Percentiles rank a stretch among this genome's conserved stretches.
phyloP scores from a whole-genome alignment of 2,113 vertebrate species.

The Nestor notabilis region DNA sequence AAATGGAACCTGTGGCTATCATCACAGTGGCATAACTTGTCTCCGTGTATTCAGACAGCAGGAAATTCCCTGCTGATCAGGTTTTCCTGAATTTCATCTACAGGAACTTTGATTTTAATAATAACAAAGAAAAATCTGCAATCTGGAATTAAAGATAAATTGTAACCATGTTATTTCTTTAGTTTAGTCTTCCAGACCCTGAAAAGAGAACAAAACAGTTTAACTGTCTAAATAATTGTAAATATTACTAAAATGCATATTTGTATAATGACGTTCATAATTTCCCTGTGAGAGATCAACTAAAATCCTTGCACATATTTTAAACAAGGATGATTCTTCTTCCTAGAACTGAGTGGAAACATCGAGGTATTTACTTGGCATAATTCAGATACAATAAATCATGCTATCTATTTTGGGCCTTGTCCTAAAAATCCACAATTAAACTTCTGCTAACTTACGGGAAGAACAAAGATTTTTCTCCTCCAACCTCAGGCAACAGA shows the following conservation, averaged over 20 bases:
- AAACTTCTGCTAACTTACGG: not conserved
- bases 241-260: not conserved
- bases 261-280: not conserved
- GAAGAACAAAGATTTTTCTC: not conserved
- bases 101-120: conserved; percentile 45
- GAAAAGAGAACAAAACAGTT: not conserved
- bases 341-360: conserved; percentile 41
- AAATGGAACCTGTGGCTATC: conserved; percentile 45
- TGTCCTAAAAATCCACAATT: not conserved
- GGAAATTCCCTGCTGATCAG: conserved; percentile 71
- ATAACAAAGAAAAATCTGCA: conserved; percentile 11
- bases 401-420: not conserved
- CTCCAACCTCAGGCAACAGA: not conserved
- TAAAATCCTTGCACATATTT: not conserved
- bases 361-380: conserved; percentile 31
- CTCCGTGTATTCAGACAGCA: conserved; percentile 64
- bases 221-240: not conserved
- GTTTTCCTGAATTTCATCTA: conserved; percentile 64
- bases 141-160: conserved; percentile 55
- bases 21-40: conserved; percentile 1
- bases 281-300: conserved; percentile 5
- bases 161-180: not conserved
- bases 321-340: conserved; percentile 12
- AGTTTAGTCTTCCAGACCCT: not conserved
- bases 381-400: conserved; percentile 18